Percentiles rank a stretch among this genome's conserved stretches.
These are phyloP conservation scores for Caenorhabditis virilis DNA, from an alignment of 2,888 invertebrate genomes.

Conservation along the genomic window DNA sequence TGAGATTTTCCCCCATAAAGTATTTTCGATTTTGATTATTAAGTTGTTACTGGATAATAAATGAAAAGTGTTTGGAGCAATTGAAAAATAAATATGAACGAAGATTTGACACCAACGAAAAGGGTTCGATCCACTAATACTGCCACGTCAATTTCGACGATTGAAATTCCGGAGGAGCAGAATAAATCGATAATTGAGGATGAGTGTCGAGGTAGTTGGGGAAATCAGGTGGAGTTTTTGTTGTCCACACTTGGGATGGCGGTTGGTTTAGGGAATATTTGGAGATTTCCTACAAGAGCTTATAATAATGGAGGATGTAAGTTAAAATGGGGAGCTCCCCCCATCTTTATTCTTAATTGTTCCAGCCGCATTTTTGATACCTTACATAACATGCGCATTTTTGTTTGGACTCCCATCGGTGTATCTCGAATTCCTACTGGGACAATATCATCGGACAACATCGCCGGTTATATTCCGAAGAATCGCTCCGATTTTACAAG, in stretches of 20 bases:
- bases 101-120: conserved; percentile 7
- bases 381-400: conserved; percentile 68
- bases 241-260: conserved; percentile 36
- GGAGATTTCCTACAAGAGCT: conserved; percentile 60
- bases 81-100: neutral
- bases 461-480: conserved; percentile 30
- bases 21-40: too few species aligned
- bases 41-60: neutral
- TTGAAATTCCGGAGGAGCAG: conserved; percentile 12
- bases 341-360: too few species aligned
- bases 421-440: conserved; percentile 68
- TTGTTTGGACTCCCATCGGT: conserved; percentile 68
- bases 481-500: conserved; percentile 28
- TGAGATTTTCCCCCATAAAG: too few species aligned
- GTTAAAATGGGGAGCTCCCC: too few species aligned
- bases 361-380: conserved; percentile 69
- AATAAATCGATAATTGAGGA: neutral
- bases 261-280: conserved; percentile 52
- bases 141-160: conserved; percentile 11
- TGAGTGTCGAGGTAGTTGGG: conserved; percentile 26
- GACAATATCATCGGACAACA: conserved; percentile 56
- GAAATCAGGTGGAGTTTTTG: conserved; percentile 36
- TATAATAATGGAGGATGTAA: conserved; percentile 50
- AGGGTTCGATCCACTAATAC: conserved; percentile 5
- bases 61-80: neutral